These are phyloP conservation scores for Diplodus puntazzo DNA, from an alignment of 2,797 vertebrate genomes.

Conservation along the genomic window DNA sequence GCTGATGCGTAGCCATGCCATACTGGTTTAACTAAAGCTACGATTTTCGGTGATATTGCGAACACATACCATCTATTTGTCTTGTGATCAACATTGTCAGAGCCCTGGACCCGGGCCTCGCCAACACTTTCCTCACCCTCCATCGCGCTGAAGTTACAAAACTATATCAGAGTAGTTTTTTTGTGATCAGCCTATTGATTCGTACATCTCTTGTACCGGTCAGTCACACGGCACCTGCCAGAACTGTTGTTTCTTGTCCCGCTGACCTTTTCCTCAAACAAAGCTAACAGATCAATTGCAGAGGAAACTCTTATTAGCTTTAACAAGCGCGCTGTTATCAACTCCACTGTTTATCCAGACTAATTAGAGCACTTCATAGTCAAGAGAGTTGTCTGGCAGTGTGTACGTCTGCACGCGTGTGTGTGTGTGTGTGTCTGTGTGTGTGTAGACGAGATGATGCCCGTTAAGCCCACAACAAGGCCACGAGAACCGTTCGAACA, in stretches of 20 bases:
- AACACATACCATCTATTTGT: no score
- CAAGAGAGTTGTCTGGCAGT: constrained; percentile 64
- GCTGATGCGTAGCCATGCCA: no score
- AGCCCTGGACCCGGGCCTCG: no score
- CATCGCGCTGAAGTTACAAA: neutral
- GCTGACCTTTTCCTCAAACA: constrained; percentile 55
- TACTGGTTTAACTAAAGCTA: no score
- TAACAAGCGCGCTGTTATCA: constrained; percentile 64
- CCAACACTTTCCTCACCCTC: neutral
- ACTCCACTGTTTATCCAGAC: constrained; percentile 69
- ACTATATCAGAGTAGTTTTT: neutral
- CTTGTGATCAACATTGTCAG: no score
- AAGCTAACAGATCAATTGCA: constrained; percentile 62
- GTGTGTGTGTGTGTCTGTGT: constrained; percentile 48
- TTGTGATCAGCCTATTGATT: neutral
- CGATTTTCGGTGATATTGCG: no score
- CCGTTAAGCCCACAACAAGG: constrained; percentile 47
- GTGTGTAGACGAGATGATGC: constrained; percentile 32
- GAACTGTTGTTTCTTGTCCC: constrained; percentile 39
- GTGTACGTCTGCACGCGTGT: constrained; percentile 27
- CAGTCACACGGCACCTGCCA: constrained; percentile 1
- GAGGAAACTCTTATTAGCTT: constrained; percentile 55
- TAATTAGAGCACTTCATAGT: constrained; percentile 78
- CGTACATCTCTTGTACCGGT: neutral
- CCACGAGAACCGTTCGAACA: constrained; percentile 48